Evolutionary conservation across 2,888 invertebrate species (phyloP), one percentile per base, ranked within the genome.

Genomic region (Allacma fusca): DNA sequence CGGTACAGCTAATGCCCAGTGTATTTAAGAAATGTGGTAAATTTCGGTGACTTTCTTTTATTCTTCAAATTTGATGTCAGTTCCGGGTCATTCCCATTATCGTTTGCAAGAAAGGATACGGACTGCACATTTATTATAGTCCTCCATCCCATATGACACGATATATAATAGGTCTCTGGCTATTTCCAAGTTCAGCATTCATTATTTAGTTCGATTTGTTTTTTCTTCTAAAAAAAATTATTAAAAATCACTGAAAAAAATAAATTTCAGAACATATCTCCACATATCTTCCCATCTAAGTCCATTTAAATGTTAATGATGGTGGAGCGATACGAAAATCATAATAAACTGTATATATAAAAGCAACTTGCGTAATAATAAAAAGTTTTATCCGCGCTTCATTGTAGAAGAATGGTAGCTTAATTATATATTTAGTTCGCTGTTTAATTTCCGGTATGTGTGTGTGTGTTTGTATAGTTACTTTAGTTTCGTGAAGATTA

Each of bases 161-260:
- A 50, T n/a, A 50, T 50, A 50, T 40, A 50, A 50, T 50, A 12
- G 50, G 4, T 50, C n/a, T 50, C 50, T 12, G 50, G 50, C n/a
- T 50, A 50, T 50, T 19, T 50, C 16, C 19, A 50, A 50, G 50
- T 50, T 50, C 50, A 50, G 50, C 50, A 50, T 50, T 50, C 2
- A 5, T 2, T 50, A 9, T 24, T 4, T 57, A 57, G 23, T 24
- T 62, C 2, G 1, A 9, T 5, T 13, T 2, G 62, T 2, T 62
- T 62, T 62, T 5, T 62, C 62, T 62, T 24, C 23, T 62, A 62
- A 62, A 62, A n/a, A n/a, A 62, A 62, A 62, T 62, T 62, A 62
- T 24, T 62, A 62, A 62, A 62, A 62, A 62, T 62, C 62, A 62
- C 62, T 62, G 62, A 23, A 62, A 62, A 62, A 62, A 62, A 62